Base-by-base conservation (phyloP, 1,140 invertebrate genomes). In the Tetramorium simillimum region DNA sequence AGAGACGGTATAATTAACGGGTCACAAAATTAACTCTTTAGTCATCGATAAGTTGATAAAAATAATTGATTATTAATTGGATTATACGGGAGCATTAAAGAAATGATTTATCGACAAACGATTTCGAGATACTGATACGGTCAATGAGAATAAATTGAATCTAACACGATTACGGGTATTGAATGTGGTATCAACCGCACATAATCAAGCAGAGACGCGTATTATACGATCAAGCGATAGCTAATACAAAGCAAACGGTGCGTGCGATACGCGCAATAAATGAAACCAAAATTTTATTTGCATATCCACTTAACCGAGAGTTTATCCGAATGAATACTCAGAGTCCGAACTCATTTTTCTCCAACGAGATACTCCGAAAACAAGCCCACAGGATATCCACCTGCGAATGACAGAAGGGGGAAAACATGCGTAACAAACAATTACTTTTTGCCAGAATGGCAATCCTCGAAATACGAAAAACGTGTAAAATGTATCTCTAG, bases 201-300 rank as follows among this genome's bases (percentile, higher is more conserved):
- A 51, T 81, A 81, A 81, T 69, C 63, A 69, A 24, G 14, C 28
- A 5, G 46, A 80, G 18, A 24, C 7, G 33, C 62, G 12, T 18
- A 69, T 81, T 69, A 69, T 40, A 69, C 46, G 33, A 14, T 21
- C 33, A 40, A 80, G 24, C 33, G 46, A 43, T 53, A 21, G 62
- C 16, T 53, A 69, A 69, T 14, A 28, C 46, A 18, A 40, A 40
- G 46, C 37, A 53, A 69, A 21, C 62, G 76, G n/a, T 78, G 58
- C 75, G 75, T 46, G 58, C 58, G 5, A n/a, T 43, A 10, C 14
- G 16, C 33, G 28, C 77, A 67, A 80, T 40, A 69, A 81, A 51
- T 40, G 62, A 53, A 16, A 53, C 33, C n/a, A 40, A n/a, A 21
- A 33, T 81, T 81, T 69, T 81, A 69, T 81, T 81, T 81, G 46